Evolutionary conservation across 2,113 vertebrate genomes (phyloP), one percentile per base, ranked within the genome.

Genomic region (Indri indri): DNA sequence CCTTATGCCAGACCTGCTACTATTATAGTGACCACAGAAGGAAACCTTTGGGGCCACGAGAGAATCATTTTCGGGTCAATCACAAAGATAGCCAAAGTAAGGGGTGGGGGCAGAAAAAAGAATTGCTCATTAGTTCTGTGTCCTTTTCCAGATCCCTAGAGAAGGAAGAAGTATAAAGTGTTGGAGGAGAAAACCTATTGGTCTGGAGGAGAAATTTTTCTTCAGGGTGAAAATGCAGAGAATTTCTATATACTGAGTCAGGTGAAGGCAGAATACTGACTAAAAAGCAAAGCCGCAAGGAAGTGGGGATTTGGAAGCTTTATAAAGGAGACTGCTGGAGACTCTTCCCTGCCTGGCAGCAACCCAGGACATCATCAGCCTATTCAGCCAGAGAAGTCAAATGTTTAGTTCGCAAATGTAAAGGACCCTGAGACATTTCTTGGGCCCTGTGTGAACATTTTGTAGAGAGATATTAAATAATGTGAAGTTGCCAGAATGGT

Each of bases 151-250:
- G 25, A 25, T 30, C 22, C 16, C 47, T 42, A 3, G 65, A 82
- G 77, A 80, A 88, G 74, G 52, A 73, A 83, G 52, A 66, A 79
- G 27, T 34, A 77, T 83, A 45, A 50, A 61, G 16, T 34, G 11
- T n/a, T 70, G 14, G 77, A 93, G n/a, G 30, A 71, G 73, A 52
- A 71, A 86, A 66, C 22, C 25, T 92, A 25, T 47, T 66, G 66
- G 50, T 91, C 61, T 93, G 66, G 63, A 93, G 61, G 79, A 92
- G 42, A 91, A 76, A 90, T 94, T 97, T 95, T 95, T 94, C 91
- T 96, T 81, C 54, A 74, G 90, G 94, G 45, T 90, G 52, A 95
- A 94, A 90, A 91, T 76, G 87, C 77, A 88, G 65, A 92, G 12
- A 94, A 90, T 85, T 89, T 94, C 40, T 12, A 82, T 42, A 92